Evolutionary conservation across 2,113 vertebrate species (phyloP), one percentile per base, ranked within the genome.

Genomic region (Drymodes brunneopygia): DNA sequence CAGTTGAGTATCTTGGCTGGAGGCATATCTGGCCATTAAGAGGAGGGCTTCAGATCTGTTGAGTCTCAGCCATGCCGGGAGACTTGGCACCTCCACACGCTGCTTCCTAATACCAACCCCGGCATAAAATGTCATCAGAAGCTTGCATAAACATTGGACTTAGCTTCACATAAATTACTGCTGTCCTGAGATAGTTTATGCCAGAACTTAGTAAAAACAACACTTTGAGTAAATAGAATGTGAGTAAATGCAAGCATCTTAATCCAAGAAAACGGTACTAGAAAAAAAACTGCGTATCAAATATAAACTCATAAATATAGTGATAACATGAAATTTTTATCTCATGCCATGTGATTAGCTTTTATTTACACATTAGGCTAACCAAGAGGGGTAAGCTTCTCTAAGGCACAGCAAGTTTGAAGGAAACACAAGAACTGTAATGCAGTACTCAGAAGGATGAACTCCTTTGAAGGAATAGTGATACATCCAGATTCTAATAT

Each of bases 91-190:
- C 93, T 98, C 96, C 91, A 96, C 96, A 97, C 66, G 56, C 97
- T 97, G 97, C 98, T 98, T 98, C 96, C 97, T 98, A 98, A 98
- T 98, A 98, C 97, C 97, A 98, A 95, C 96, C 97, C 96, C 91
- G 23, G 97, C 95, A 97, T 94, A 97, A 98, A 98, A 98, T 98
- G 98, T 98, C 98, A 98, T 98, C 98, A 98, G 98, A 98, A 98
- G 98, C 98, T 97, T 98, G 96, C 97, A 98, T 98, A 98, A 98
- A 98, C 97, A 98, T 97, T 98, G 97, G 97, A 98, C 97, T 98
- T 98, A 98, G 93, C 97, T 94, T 98, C 98, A 98, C 97, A 98
- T 98, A 98, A 98, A 98, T 98, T 98, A 98, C 98, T 98, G 98
- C 97, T 97, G 95, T 98, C 97, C 98, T 97, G 94, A 97, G 94